Conservation (phyloP, 2,888 invertebrate genomes). For the Apotomis betuletana region DNA sequence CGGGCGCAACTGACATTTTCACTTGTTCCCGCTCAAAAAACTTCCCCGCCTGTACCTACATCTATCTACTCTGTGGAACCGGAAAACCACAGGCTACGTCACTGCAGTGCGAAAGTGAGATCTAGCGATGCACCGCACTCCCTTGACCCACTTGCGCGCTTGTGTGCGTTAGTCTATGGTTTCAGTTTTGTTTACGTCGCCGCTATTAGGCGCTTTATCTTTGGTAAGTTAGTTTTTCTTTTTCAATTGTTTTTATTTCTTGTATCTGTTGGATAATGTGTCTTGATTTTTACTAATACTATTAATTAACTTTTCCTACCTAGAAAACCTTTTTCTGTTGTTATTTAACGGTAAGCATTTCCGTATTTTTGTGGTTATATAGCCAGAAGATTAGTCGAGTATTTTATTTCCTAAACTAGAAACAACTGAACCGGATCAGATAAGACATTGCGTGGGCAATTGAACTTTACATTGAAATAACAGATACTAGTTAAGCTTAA, state of each 20-base stretch:
- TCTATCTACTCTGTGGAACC: conserved; percentile 42
- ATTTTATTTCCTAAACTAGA: too few relatives aligned
- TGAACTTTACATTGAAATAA: conserved; percentile 59
- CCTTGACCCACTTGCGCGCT: conserved; percentile 76
- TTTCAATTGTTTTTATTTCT: background rate
- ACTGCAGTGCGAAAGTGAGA: conserved; percentile 77
- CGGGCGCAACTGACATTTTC: background rate
- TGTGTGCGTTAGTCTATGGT: conserved; percentile 42
- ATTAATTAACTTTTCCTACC: too few relatives aligned
- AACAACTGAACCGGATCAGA: conserved; percentile 13
- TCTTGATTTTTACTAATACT: too few relatives aligned
- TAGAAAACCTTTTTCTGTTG: too few relatives aligned
- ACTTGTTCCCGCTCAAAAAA: conserved; percentile 19
- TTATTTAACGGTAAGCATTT: too few relatives aligned
- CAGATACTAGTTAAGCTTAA: conserved; percentile 30
- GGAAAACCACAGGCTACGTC: conserved; percentile 55
- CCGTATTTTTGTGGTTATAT: too few relatives aligned
- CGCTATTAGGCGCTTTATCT: conserved; percentile 31
- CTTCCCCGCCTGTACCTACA: conserved; percentile 8
- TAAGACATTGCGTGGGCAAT: conserved; percentile 42
- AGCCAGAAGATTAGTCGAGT: too few relatives aligned
- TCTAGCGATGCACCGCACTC: conserved; percentile 82
- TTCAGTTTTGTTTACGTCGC: conserved; percentile 41
- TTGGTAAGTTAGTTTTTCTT: background rate
- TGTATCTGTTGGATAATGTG: too few relatives aligned